Conservation (phyloP, 2,113 vertebrate genomes). For the Morone chrysops region DNA sequence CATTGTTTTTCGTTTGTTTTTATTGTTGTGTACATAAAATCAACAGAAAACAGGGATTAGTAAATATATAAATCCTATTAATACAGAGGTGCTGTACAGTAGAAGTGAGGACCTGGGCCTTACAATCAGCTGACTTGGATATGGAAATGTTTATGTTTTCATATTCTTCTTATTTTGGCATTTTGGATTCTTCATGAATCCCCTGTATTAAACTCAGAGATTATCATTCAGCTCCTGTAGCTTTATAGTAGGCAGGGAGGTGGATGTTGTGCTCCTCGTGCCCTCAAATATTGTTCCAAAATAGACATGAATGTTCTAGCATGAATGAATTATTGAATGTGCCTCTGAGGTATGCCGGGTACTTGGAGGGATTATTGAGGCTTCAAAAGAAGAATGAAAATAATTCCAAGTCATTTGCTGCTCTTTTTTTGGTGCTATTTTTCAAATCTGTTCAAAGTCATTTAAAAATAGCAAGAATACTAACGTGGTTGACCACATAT, state of each 20-base stretch:
- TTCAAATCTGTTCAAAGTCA: neutral
- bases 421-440: neutral
- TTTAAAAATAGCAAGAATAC: conserved; percentile 18
- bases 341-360: conserved; percentile 61
- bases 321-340: conserved; percentile 77
- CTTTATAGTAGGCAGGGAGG: conserved; percentile 23
- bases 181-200: conserved; percentile 12
- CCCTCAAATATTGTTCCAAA: conserved; percentile 62
- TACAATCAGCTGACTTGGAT: conserved; percentile 40
- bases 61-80: conserved; percentile 50
- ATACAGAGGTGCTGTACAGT: conserved; percentile 8
- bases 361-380: conserved; percentile 29
- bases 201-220: conserved; percentile 19
- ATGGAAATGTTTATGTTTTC: conserved; percentile 11
- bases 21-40: conserved; percentile 48
- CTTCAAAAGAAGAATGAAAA: conserved; percentile 47
- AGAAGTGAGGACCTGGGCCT: conserved; percentile 7
- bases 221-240: conserved; percentile 28
- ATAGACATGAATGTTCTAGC: conserved; percentile 72
- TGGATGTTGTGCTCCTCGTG: conserved; percentile 29
- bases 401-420: neutral
- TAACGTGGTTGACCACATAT: neutral
- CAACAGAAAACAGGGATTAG: conserved; percentile 38
- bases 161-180: conserved; percentile 21
- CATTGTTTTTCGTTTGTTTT: conserved; percentile 44